Evolutionary conservation across 2,113 vertebrate genomes (phyloP).

Genomic region (Hypocryptadius cinnamomeus): DNA sequence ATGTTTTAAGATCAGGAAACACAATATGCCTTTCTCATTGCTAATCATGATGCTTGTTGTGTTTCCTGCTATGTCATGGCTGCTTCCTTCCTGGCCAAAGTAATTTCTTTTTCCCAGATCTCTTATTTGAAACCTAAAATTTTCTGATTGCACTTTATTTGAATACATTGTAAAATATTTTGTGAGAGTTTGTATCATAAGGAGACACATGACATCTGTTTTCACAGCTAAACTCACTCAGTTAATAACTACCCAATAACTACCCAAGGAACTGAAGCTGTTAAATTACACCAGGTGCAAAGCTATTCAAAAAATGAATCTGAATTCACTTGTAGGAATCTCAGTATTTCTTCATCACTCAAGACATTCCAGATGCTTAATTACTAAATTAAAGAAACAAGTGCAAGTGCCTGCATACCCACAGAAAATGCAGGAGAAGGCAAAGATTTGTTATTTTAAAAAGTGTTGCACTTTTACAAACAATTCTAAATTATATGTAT

Average conservation of each 20-base stretch:
- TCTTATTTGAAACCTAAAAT: background rate
- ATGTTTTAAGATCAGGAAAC: background rate
- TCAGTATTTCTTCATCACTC: background rate
- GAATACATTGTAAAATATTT: background rate
- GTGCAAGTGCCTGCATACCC: accelerated
- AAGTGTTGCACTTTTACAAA: background rate
- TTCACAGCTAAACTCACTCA: slow-evolving; percentile 1
- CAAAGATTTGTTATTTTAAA: background rate
- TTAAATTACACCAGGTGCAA: slow-evolving; percentile 20
- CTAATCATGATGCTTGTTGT: background rate
- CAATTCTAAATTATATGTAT: background rate
- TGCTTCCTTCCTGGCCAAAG: background rate
- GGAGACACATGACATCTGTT: background rate
- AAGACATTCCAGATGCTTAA: slow-evolving; percentile 32
- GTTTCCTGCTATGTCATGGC: background rate
- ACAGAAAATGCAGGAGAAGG: background rate
- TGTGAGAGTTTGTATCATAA: background rate
- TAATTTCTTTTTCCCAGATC: background rate
- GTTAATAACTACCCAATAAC: background rate
- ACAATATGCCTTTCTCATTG: background rate
- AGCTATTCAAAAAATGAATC: background rate
- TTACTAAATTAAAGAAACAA: slow-evolving; percentile 22
- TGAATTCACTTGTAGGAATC: background rate
- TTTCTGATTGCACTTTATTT: background rate
- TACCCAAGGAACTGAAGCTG: background rate